A percentile compares a stretch with the other conserved stretches of the same genome.
These are phyloP conservation scores for Tetropium fuscum DNA, from an alignment of 2,888 invertebrate genomes.

Conservation along the genomic window DNA sequence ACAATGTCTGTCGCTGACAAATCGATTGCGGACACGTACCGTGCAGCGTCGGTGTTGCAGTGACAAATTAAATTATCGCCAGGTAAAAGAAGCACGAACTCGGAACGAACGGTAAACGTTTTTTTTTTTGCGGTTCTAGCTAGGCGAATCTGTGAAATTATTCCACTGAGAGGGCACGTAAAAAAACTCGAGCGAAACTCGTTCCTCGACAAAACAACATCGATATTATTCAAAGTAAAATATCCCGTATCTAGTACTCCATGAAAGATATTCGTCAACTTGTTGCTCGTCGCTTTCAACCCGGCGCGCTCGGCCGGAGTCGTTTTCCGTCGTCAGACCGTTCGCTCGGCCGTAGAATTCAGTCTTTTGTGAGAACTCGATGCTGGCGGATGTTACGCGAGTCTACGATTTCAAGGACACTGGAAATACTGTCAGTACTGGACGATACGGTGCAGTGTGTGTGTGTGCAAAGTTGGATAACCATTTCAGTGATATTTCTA, in stretches of 20 bases:
- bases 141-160: conserved; percentile 12
- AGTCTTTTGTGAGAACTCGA: conserved; percentile 44
- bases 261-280: conserved; percentile 47
- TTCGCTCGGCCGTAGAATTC: conserved; percentile 38
- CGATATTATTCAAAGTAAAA: conserved; percentile 41
- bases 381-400: conserved; percentile 36
- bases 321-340: conserved; percentile 21
- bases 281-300: conserved; percentile 45
- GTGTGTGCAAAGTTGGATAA: conserved; percentile 8
- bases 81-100: not conserved
- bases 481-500: conserved; percentile 9
- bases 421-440: conserved; percentile 19
- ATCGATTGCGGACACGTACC: not conserved
- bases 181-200: conserved; percentile 35
- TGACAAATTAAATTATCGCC: conserved; percentile 2
- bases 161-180: conserved; percentile 4
- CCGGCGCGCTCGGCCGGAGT: conserved; percentile 19
- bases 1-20: conserved; percentile 12
- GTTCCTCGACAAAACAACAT: conserved; percentile 42
- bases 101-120: conserved; percentile 20
- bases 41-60: not conserved
- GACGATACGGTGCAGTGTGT: conserved; percentile 33
- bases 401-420: conserved; percentile 42
- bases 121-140: conserved; percentile 13
- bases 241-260: conserved; percentile 37